These are phyloP conservation scores for Nasonia giraulti DNA, from an alignment of 1,140 invertebrate species.

Conservation along the genomic window DNA sequence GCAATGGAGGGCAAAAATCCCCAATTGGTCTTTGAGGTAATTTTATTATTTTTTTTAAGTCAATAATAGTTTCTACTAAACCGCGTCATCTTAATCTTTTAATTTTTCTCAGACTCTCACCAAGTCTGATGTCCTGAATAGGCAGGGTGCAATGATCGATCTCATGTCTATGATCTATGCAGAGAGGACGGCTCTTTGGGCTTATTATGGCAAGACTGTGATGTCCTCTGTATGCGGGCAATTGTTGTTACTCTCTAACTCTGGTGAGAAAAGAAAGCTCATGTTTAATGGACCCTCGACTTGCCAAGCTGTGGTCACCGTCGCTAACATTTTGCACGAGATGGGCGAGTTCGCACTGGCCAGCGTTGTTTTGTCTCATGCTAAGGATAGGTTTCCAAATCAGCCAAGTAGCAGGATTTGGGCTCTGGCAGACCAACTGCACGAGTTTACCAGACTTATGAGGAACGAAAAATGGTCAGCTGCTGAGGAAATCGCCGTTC, in stretches of 20 bases:
- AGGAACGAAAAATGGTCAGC: slow-evolving; percentile 84
- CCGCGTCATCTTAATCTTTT: slow-evolving; percentile 46
- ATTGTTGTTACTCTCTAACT: slow-evolving; percentile 84
- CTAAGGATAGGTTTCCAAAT: slow-evolving; percentile 78
- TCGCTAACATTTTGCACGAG: slow-evolving; percentile 79
- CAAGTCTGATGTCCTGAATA: slow-evolving; percentile 90
- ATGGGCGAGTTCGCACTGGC: slow-evolving; percentile 79
- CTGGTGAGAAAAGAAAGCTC: slow-evolving; percentile 75
- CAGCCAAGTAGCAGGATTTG: slow-evolving; percentile 78
- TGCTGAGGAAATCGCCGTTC: slow-evolving; percentile 83
- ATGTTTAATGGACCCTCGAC: slow-evolving; percentile 82
- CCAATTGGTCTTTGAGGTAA: slow-evolving; percentile 69
- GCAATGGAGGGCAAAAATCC: slow-evolving; percentile 69
- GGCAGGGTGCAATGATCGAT: slow-evolving; percentile 87
- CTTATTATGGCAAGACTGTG: slow-evolving; percentile 89
- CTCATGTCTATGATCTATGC: slow-evolving; percentile 85
- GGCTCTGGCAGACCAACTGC: slow-evolving; percentile 81
- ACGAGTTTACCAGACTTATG: slow-evolving; percentile 77
- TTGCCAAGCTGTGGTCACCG: slow-evolving; percentile 82
- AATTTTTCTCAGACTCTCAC: slow-evolving; percentile 82
- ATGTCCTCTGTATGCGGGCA: slow-evolving; percentile 87
- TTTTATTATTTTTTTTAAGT: slow-evolving; percentile 13
- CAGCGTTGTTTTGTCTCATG: slow-evolving; percentile 75
- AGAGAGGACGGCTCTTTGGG: slow-evolving; percentile 89
- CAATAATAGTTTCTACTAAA: background rate